Base-by-base conservation (phyloP, 1,140 invertebrate genomes). In the Drosophila elegans region DNA sequence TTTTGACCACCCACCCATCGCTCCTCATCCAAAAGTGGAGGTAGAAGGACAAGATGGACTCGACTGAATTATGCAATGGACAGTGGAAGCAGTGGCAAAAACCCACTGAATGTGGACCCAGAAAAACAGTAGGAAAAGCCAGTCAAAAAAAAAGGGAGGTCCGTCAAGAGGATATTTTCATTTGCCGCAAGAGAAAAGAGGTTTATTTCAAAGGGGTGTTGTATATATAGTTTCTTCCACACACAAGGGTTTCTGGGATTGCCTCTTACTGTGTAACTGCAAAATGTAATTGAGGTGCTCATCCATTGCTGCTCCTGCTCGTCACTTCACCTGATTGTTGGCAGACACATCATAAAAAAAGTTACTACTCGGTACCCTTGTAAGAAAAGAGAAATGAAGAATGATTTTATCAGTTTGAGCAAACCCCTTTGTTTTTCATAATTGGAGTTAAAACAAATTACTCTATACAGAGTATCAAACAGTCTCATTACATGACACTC, bases 61-160 rank as follows among this genome's bases (percentile, higher is more conserved):
- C 74, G 45, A 36, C 55, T 60, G 73, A 76, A 76, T 76, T 76
- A 76, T 76, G 74, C 74, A 76, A 76, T 61, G 73, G 42, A 71
- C 46, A 75, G 60, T 3, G 32, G 32, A 16, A 53, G 51, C 27
- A 48, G 13, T 46, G 27, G 41, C 34, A 62, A 13, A 66, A 34
- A 34, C 61, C 29, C 16, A 67, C 44, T 44, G 52, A 29, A 59
- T 46, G 34, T 21, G 39, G 6, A 48, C 13, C 46, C 62, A 21
- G 52, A 41, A 63, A 74, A 72, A 55, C 39, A 49, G 34, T 46
- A 39, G 59, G 21, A 48, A 48, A 34, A n/a, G 29, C 36, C 39
- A 13, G 25, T 41, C 38, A 41, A 16, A 63, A 39, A 39, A 42
- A 21, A n/a, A 9, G 16, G 27, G 7, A 32, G 49, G 48, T 63